Conservation (phyloP, 2,888 invertebrate species). For the Eudasyphora cyanicolor region DNA sequence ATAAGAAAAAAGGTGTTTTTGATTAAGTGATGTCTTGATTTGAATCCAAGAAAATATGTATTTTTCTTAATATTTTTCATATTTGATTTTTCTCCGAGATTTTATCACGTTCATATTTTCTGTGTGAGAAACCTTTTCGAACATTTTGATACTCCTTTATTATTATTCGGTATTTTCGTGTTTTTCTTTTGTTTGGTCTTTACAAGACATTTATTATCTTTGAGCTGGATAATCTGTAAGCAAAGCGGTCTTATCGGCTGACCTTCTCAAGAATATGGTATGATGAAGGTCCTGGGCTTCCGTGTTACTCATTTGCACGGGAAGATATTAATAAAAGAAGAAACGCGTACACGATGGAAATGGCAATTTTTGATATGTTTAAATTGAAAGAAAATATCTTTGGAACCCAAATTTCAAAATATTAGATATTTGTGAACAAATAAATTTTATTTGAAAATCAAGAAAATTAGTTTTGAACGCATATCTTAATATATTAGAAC, state of each 20-base stretch:
- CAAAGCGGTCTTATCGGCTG: background rate
- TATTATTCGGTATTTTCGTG: background rate
- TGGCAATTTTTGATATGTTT: no score
- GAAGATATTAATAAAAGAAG: no score
- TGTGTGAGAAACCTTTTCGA: background rate
- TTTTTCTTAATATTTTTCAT: slow-evolving; percentile 20
- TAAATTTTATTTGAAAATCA: no score
- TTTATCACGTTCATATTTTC: slow-evolving; percentile 20
- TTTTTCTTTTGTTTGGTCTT: background rate
- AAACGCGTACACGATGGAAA: no score
- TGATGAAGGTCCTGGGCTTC: background rate
- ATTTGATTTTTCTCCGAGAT: background rate
- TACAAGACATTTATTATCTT: background rate
- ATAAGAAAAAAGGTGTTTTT: slow-evolving; percentile 17
- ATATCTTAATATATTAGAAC: no score
- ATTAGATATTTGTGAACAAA: no score
- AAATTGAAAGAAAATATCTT: no score
- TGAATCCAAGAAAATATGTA: slow-evolving; percentile 1
- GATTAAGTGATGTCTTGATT: slow-evolving; percentile 30
- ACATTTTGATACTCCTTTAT: no score
- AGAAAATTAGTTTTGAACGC: no score
- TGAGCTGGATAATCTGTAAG: background rate
- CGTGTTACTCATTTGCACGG: background rate
- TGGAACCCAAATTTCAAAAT: no score
- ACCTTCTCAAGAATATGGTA: background rate